Evolutionary conservation across 1,140 invertebrate species (phyloP).

Genomic region (Planococcus citri): DNA sequence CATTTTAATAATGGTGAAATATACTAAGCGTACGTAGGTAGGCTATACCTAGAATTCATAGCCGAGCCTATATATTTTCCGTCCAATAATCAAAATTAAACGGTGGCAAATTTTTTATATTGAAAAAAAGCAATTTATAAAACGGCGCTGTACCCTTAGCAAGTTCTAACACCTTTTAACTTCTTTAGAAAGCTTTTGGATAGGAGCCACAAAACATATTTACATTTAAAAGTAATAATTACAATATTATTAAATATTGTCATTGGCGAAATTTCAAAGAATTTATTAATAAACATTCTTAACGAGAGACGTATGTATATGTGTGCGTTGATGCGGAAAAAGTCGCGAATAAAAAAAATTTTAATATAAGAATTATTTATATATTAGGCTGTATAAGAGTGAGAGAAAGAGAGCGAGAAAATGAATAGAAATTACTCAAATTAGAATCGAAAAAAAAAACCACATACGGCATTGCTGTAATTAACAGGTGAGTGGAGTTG

Average conservation of each 20-base stretch:
- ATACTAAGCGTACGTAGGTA: too few relatives aligned
- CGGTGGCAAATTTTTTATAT: too few relatives aligned
- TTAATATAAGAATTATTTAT: neutral
- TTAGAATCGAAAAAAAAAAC: neutral
- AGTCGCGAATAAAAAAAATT: neutral
- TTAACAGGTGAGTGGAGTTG: conserved; percentile 6
- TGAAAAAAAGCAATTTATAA: too few relatives aligned
- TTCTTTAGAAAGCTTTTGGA: conserved; percentile 10
- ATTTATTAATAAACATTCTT: conserved; percentile 16
- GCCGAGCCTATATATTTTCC: too few relatives aligned
- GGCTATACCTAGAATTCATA: too few relatives aligned
- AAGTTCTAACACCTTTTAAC: neutral
- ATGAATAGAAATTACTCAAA: neutral
- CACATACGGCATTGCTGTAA: neutral
- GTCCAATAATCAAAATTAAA: too few relatives aligned
- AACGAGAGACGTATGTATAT: neutral
- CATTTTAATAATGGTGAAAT: too few relatives aligned
- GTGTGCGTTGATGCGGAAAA: neutral
- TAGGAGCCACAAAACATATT: conserved; percentile 5
- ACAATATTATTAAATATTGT: conserved; percentile 19
- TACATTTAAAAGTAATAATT: conserved; percentile 19
- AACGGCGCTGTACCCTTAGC: too few relatives aligned
- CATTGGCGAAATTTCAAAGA: conserved; percentile 12
- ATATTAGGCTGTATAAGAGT: neutral
- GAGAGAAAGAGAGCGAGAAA: neutral